These are phyloP conservation scores for Iselma pallidipennis DNA, from an alignment of 2,888 invertebrate species.

Conservation along the genomic window DNA sequence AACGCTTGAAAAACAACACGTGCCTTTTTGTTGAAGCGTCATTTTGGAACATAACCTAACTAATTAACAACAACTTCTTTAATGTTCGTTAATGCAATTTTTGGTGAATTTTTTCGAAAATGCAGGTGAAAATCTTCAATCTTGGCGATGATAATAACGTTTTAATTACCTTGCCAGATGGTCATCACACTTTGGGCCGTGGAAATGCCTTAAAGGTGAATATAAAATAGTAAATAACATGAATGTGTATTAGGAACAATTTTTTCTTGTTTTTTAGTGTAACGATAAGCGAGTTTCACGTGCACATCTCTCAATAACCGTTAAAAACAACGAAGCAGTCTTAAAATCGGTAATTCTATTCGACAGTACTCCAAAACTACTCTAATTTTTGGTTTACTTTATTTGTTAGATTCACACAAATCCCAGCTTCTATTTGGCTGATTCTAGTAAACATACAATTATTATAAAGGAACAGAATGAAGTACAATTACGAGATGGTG, in stretches of 20 bases:
- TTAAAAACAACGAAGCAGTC: slow-evolving; percentile 50
- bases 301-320: slow-evolving; percentile 58
- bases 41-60: no score
- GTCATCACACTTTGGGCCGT: slow-evolving; percentile 38
- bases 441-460: slow-evolving; percentile 43
- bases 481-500: slow-evolving; percentile 55
- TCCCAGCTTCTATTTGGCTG: slow-evolving; percentile 59
- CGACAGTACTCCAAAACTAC: not conserved
- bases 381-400: slow-evolving; percentile 5
- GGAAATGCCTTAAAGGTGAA: slow-evolving; percentile 35
- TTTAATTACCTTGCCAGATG: slow-evolving; percentile 27
- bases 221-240: not conserved
- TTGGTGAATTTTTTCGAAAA: not conserved
- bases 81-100: no score
- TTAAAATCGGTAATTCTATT: slow-evolving; percentile 54
- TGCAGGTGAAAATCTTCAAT: slow-evolving; percentile 26
- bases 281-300: slow-evolving; percentile 61
- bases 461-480: slow-evolving; percentile 52
- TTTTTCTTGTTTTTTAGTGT: slow-evolving; percentile 49
- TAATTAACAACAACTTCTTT: no score
- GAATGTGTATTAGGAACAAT: not conserved
- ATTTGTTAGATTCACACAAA: slow-evolving; percentile 60
- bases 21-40: no score
- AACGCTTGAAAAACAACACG: no score
- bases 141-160: slow-evolving; percentile 20